Evolutionary conservation across 2,113 vertebrate species (phyloP), one percentile per base, ranked within the genome.

Genomic region (Poeciliopsis prolifica): DNA sequence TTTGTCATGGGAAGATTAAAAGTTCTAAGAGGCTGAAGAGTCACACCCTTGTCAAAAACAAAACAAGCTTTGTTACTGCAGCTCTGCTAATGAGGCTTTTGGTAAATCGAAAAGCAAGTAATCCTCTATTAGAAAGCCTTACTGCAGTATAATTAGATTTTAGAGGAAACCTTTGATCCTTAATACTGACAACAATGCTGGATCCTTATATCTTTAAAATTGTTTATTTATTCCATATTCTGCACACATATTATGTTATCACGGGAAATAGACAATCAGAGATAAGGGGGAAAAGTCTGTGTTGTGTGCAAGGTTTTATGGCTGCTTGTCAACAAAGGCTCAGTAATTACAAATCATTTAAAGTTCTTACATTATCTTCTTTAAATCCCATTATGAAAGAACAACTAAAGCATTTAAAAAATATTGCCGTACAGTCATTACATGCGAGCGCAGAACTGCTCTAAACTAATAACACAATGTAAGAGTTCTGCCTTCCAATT

Each of bases 401-500:
- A 24, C 2, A 64, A 12, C 22, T 17, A 61, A 48, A 63, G 17
- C 30, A 74, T 0, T 44, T 19, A 51, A 78, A 64, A 65, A 48
- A 44, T 30, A 13, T 5, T 63, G 6, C 44, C 5, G 29, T 30
- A 29, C 73, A 74, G n/a, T 51, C 77, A 77, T 76, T 75, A 84
- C 44, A 24, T 22, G 61, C 44, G 29, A 61, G 70, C 31, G 10
- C 58, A 67, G 42, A 68, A 35, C 71, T 69, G 31, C n/a, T 28
- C 30, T 66, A 58, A 75, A 68, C 72, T 24, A 58, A 70, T 70
- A 33, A 79, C 73, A 68, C 72, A 65, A 82, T 71, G 68, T 74
- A 72, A 83, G 33, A 87, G 74, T 65, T 62, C 78, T 76, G 81
- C 82, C 71, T 71, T 82, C 15, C 12, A 13, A 65, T 24, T n/a